Conservation (phyloP, 1,140 invertebrate genomes). For the Venturia canescens region DNA sequence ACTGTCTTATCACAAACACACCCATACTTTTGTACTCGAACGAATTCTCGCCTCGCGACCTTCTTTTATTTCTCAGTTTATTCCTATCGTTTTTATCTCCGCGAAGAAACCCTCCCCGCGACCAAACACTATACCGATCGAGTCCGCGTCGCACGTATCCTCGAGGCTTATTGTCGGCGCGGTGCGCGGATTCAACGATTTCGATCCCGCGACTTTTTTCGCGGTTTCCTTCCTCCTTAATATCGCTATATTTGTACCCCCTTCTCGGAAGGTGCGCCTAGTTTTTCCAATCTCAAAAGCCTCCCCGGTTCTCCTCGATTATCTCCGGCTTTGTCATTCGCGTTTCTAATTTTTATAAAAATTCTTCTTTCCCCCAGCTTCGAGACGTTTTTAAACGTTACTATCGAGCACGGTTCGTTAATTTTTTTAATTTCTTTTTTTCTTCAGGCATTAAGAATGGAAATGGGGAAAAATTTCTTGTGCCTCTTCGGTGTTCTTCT, state of each 20-base stretch:
- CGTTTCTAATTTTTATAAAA: too few relatives aligned
- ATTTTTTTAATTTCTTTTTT: slow-evolving; percentile 24
- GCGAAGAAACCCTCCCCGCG: neutral
- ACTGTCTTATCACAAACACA: neutral
- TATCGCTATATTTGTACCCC: too few relatives aligned
- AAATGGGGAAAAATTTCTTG: slow-evolving; percentile 23
- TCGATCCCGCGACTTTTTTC: neutral
- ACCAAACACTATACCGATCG: slow-evolving; percentile 18
- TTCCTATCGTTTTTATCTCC: neutral
- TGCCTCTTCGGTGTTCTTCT: slow-evolving; percentile 47
- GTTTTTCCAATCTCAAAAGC: too few relatives aligned
- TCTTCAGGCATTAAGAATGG: slow-evolving; percentile 36
- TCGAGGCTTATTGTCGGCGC: neutral
- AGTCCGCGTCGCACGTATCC: neutral
- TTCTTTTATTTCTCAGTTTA: neutral
- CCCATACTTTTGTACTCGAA: neutral
- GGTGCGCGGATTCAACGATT: slow-evolving; percentile 1
- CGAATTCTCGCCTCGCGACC: neutral
- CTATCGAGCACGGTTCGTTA: neutral
- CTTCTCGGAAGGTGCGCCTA: too few relatives aligned
- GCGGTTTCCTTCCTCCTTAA: too few relatives aligned
- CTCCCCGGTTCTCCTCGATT: too few relatives aligned
- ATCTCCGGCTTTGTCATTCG: too few relatives aligned
- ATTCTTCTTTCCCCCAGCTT: neutral
- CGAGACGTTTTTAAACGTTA: neutral